Conservation (phyloP, 2,797 vertebrate genomes). For the Phalanger gymnotis region DNA sequence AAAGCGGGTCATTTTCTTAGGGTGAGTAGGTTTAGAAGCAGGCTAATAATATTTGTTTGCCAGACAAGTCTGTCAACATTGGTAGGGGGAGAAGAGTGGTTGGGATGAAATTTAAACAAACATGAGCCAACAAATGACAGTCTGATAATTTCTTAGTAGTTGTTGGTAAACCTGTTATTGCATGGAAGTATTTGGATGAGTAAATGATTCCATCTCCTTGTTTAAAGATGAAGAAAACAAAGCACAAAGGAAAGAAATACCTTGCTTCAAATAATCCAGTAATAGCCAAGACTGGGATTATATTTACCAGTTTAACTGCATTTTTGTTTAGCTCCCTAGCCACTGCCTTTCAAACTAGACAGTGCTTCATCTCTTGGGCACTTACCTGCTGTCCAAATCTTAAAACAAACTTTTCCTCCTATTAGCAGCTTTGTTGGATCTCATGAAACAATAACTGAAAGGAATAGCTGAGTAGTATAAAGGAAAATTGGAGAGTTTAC, state of each 20-base stretch:
- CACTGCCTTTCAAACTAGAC: not conserved
- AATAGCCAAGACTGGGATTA: not conserved
- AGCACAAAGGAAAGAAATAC: not conserved
- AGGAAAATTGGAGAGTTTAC: not conserved
- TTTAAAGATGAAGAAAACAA: not conserved
- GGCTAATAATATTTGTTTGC: constrained; percentile 26
- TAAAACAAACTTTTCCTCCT: not conserved
- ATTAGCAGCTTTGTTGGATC: not conserved
- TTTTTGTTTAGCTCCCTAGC: not conserved
- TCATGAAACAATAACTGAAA: not conserved
- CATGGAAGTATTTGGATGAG: not conserved
- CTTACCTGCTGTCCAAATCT: not conserved
- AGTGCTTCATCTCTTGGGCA: not conserved
- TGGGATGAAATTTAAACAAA: constrained; percentile 50
- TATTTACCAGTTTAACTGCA: not conserved
- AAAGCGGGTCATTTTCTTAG: constrained; percentile 36
- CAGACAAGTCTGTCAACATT: not conserved
- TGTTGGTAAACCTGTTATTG: not conserved
- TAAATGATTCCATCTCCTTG: not conserved
- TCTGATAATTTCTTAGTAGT: constrained; percentile 9
- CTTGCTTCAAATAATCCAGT: not conserved
- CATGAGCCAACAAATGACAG: constrained; percentile 3
- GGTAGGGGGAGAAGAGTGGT: not conserved
- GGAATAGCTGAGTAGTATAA: not conserved
- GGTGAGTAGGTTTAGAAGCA: not conserved